Conservation (phyloP, 2,797 vertebrate genomes). For the Chelonia mydas region DNA sequence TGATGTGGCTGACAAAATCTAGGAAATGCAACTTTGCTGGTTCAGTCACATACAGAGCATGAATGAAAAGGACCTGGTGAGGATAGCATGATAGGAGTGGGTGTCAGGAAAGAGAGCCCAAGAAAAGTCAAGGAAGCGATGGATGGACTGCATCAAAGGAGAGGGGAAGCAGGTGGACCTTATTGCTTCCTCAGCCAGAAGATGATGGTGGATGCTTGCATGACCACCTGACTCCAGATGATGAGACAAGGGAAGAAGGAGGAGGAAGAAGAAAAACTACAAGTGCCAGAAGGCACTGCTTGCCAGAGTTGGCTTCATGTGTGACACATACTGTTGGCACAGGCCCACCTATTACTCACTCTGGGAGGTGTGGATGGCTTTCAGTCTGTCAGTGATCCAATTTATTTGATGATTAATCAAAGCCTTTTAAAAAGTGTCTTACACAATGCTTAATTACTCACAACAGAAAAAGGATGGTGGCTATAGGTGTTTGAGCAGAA, state of each 20-base stretch:
- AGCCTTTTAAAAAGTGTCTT: background rate
- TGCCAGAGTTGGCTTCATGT: background rate
- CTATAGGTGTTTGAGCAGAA: background rate
- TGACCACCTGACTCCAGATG: no score
- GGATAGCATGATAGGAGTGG: background rate
- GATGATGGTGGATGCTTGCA: no score
- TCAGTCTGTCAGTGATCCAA: background rate
- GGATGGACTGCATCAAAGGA: background rate
- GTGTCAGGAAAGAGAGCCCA: background rate
- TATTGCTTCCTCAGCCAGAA: no score
- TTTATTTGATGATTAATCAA: background rate
- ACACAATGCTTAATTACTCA: background rate
- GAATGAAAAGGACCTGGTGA: background rate
- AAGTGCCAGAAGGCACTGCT: background rate
- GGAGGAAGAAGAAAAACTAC: no score
- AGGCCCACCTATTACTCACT: background rate
- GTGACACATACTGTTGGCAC: background rate
- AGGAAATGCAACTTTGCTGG: background rate
- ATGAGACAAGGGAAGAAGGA: no score
- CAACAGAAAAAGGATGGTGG: background rate
- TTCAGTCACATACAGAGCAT: background rate
- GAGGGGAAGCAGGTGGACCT: no score
- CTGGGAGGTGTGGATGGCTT: background rate
- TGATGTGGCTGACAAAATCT: background rate
- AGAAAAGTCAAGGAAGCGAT: background rate